Evolutionary conservation across 2,113 vertebrate species (phyloP).

Genomic region (Misgurnus anguillicaudatus): DNA sequence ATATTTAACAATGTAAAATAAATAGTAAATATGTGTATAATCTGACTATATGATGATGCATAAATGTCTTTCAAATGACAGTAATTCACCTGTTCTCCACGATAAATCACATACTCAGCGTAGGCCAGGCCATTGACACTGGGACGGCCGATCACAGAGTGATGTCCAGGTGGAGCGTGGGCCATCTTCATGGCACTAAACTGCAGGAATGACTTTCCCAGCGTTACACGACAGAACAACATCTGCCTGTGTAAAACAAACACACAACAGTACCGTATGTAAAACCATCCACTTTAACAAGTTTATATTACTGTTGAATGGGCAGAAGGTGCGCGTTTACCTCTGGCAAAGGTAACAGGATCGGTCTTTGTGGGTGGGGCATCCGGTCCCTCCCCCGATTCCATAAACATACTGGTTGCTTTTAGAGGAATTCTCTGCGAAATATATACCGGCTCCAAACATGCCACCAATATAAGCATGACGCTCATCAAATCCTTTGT

Average conservation of each 20-base stretch:
- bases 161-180: conserved; percentile 95
- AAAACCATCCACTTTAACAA: too few species aligned
- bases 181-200: conserved; percentile 99
- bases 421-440: conserved; percentile 98
- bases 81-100: conserved; percentile 91
- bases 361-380: conserved; percentile 95
- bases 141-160: conserved; percentile 95
- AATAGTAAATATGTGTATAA: too few species aligned
- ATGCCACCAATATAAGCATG: conserved; percentile 98
- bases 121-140: conserved; percentile 97
- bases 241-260: conserved; percentile 82
- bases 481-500: conserved; percentile 98
- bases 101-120: conserved; percentile 98
- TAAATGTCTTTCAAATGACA: background rate
- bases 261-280: conserved; percentile 9
- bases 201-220: conserved; percentile 97
- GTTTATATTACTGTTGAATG: background rate
- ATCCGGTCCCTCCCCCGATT: conserved; percentile 96
- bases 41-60: too few species aligned
- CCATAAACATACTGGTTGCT: conserved; percentile 99
- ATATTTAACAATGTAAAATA: too few species aligned
- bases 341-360: conserved; percentile 98
- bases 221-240: conserved; percentile 97
- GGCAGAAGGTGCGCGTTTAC: conserved; percentile 62
- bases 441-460: conserved; percentile 99